Evolutionary conservation across 2,113 vertebrate genomes (phyloP).

Genomic region (Philantomba maxwellii): DNA sequence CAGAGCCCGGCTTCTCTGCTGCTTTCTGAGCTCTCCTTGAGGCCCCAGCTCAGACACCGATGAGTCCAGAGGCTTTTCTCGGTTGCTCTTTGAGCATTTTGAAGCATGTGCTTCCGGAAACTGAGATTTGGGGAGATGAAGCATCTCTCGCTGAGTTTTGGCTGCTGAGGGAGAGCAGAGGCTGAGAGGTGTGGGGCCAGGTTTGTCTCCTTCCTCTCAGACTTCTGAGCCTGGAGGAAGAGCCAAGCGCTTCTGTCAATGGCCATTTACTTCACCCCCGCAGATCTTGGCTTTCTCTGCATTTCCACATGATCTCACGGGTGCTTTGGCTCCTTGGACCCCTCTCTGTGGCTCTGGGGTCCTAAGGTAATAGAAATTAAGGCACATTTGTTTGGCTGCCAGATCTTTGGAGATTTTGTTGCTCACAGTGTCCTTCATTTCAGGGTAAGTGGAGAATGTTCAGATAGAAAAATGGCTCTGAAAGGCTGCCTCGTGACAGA

Average conservation of each 20-base stretch:
- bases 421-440: background rate
- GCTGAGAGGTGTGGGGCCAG: background rate
- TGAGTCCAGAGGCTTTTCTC: background rate
- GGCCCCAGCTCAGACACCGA: background rate
- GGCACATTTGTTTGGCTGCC: background rate
- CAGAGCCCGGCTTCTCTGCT: background rate
- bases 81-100: background rate
- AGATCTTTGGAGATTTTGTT: background rate
- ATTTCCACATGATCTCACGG: background rate
- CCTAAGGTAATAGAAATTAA: background rate
- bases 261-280: fast-evolving
- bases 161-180: background rate
- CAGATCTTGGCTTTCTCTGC: background rate
- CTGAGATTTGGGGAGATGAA: background rate
- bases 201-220: background rate
- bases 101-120: background rate
- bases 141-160: background rate
- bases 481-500: background rate
- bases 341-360: background rate
- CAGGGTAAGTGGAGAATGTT: background rate
- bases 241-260: background rate
- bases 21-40: background rate
- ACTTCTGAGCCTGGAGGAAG: background rate
- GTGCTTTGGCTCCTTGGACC: background rate
- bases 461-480: background rate